Evolutionary conservation across 2,113 vertebrate genomes (phyloP).

Genomic region (Labeo rohita): DNA sequence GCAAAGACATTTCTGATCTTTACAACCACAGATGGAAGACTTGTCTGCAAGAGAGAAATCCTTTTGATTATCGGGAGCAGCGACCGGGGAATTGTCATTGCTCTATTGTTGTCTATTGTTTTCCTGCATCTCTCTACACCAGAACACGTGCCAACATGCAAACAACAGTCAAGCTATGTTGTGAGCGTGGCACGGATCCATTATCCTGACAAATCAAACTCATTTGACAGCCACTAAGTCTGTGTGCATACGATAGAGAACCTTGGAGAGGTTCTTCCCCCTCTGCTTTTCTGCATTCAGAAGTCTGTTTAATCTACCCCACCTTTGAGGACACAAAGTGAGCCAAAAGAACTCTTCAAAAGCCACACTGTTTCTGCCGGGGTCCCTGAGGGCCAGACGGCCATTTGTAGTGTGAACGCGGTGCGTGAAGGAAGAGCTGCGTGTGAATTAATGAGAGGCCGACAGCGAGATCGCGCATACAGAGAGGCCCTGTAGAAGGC

Average conservation of each 20-base stretch:
- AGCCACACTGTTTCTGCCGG: conserved; percentile 1
- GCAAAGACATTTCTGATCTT: neutral
- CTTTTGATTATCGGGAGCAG: neutral
- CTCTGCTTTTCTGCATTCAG: conserved; percentile 6
- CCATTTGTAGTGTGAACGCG: conserved; percentile 16
- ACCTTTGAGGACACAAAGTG: conserved; percentile 23
- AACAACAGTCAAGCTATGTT: neutral
- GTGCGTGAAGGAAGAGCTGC: neutral
- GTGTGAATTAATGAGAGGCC: conserved; percentile 41
- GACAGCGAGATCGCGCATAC: conserved; percentile 16
- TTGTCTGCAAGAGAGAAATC: neutral
- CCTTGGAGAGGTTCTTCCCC: neutral
- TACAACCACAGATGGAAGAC: neutral
- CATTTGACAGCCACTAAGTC: neutral
- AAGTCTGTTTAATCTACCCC: conserved; percentile 35
- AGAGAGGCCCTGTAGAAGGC: conserved; percentile 16
- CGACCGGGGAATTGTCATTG: neutral
- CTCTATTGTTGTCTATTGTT: neutral
- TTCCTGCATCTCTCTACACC: neutral
- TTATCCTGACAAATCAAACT: conserved; percentile 9
- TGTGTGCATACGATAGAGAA: neutral
- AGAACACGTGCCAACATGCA: neutral
- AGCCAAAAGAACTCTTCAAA: conserved; percentile 25
- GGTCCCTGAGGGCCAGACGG: conserved; percentile 32
- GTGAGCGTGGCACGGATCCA: neutral